phyloP scores from a whole-genome alignment of 2,113 vertebrate species.

The Melanerpes formicivorus region DNA sequence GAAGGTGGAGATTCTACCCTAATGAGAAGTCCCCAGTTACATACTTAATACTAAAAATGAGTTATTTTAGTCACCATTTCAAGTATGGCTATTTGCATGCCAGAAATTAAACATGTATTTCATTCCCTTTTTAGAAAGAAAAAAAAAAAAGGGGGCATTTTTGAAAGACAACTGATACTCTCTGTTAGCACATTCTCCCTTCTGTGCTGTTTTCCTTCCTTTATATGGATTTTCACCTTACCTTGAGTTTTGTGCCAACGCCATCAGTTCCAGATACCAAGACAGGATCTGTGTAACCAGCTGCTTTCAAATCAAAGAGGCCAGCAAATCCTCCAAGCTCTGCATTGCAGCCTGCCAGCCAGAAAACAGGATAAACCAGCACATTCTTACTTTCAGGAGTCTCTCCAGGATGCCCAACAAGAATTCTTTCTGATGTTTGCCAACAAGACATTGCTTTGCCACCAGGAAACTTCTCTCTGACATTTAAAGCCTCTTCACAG shows the following conservation, averaged over 20 bases:
- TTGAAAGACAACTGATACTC: not conserved
- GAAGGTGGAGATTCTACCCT: not conserved
- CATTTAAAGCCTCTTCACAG: not conserved
- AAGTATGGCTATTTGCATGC: not conserved
- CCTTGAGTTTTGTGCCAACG: conserved; percentile 97
- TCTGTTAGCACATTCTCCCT: not conserved
- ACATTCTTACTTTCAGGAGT: not conserved
- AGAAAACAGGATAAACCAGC: not conserved
- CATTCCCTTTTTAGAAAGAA: not conserved
- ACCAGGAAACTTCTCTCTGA: not conserved
- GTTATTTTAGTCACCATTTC: not conserved
- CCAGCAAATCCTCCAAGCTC: conserved; percentile 96
- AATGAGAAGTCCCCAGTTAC: not conserved
- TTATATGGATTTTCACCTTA: conserved; percentile 50
- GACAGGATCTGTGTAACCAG: conserved; percentile 90
- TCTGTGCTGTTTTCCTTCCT: not conserved
- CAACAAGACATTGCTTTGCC: not conserved
- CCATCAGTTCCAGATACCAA: conserved; percentile 95
- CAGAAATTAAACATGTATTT: not conserved
- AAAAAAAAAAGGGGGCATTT: not conserved
- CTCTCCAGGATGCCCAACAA: not conserved
- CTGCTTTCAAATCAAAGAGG: conserved; percentile 94
- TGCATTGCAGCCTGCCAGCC: conserved; percentile 85
- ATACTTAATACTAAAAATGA: not conserved
- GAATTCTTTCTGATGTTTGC: not conserved